Evolutionary conservation across 2,113 vertebrate species (phyloP).

Genomic region (Hypanus sabinus): DNA sequence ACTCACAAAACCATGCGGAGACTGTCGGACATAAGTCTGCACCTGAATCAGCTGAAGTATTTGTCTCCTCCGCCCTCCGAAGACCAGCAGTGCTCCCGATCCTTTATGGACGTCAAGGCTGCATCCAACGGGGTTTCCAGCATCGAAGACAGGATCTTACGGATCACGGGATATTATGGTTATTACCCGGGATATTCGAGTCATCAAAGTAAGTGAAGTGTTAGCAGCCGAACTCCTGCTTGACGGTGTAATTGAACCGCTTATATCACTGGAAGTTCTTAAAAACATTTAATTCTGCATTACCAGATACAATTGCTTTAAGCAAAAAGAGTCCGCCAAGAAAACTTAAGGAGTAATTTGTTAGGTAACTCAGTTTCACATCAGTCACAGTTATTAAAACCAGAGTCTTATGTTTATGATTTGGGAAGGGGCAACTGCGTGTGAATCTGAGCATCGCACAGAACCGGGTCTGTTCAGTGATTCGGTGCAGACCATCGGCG

Average conservation of each 20-base stretch:
- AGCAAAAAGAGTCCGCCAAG: neutral
- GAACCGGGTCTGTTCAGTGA: neutral
- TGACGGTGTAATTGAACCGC: neutral
- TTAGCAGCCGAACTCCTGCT: neutral
- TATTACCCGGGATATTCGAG: constrained; percentile 93
- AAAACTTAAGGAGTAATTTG: neutral
- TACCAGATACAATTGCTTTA: neutral
- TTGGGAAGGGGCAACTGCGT: neutral
- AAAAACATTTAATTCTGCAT: too few species aligned
- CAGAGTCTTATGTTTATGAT: neutral
- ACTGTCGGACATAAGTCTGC: constrained; percentile 24
- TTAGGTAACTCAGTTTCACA: neutral
- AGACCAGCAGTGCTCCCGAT: constrained; percentile 43
- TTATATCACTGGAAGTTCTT: neutral
- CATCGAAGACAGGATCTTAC: constrained; percentile 90
- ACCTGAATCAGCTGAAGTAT: constrained; percentile 24
- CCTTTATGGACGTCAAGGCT: constrained; percentile 71
- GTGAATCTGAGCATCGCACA: neutral
- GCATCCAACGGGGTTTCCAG: constrained; percentile 88
- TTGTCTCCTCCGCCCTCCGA: constrained; percentile 44
- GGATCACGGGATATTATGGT: constrained; percentile 96
- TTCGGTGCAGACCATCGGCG: neutral
- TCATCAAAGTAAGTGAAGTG: constrained; percentile 79
- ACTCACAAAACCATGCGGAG: constrained; percentile 15
- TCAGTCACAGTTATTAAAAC: neutral